phyloP scores from a whole-genome alignment of 37 sponge, comb jelly and placozoan genomes.

The Theonella swinhoei region DNA sequence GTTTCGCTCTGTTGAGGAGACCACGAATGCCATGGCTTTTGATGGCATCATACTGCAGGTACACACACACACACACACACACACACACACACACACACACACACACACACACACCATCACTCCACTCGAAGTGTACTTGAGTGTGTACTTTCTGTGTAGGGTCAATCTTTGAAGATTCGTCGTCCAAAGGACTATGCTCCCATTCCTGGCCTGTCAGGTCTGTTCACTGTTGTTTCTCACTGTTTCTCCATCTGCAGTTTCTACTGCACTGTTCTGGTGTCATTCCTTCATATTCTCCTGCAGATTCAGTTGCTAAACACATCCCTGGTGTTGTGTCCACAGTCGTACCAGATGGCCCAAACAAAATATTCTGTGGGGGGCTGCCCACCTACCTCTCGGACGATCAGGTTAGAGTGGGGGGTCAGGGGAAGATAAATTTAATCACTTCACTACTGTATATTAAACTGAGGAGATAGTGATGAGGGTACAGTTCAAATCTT shows the following conservation, averaged over 20 bases:
- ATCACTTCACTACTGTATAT: no score
- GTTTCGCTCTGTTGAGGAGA: conserved; percentile 99
- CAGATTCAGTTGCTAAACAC: conserved; percentile 42
- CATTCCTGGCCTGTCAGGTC: conserved; percentile 74
- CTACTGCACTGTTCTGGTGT: not conserved
- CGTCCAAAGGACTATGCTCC: conserved; percentile 98
- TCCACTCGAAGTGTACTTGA: no score
- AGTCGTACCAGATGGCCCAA: conserved; percentile 93
- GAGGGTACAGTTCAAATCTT: no score
- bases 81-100: no score
- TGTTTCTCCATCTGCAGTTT: not conserved
- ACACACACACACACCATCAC: no score
- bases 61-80: no score
- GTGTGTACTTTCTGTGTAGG: no score
- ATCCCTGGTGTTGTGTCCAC: conserved; percentile 96
- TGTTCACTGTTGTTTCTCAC: not conserved
- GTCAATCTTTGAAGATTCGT: conserved; percentile 95
- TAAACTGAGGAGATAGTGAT: no score
- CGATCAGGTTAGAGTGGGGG: conserved; percentile 81
- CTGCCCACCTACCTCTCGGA: conserved; percentile 97
- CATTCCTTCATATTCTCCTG: not conserved
- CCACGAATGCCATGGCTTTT: conserved; percentile 96
- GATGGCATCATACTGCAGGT: conserved; percentile 97
- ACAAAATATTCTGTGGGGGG: conserved; percentile 96
- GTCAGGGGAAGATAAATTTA: not conserved